These are phyloP conservation scores for Nebria brevicollis DNA, from an alignment of 2,888 invertebrate genomes.

Conservation along the genomic window DNA sequence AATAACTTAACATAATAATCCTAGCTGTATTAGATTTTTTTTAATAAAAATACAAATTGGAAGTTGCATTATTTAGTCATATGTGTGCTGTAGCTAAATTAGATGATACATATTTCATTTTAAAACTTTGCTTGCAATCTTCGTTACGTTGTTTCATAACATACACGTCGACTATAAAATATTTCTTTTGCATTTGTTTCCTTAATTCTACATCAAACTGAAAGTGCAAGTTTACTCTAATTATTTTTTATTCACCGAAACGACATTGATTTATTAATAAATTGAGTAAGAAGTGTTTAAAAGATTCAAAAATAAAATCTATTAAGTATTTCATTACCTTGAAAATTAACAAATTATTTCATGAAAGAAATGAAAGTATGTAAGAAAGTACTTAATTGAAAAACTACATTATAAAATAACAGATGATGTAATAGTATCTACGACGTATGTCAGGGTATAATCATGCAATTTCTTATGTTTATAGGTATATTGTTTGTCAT, in stretches of 20 bases:
- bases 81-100: neutral
- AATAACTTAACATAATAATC: conserved; percentile 1
- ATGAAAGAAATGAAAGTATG: neutral
- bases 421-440: neutral
- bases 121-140: neutral
- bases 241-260: no score
- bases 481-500: neutral
- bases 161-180: no score
- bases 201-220: no score
- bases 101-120: neutral
- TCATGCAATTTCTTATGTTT: neutral
- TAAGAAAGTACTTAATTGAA: neutral
- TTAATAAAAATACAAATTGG: neutral
- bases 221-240: no score
- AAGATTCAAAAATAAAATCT: no score
- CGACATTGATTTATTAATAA: no score
- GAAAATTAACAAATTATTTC: no score
- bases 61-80: neutral
- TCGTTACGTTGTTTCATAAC: neutral
- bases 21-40: neutral
- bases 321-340: no score
- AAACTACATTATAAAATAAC: neutral
- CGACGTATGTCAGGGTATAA: neutral
- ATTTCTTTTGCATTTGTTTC: no score
- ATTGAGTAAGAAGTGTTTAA: no score